Evolutionary conservation across 2,888 invertebrate genomes (phyloP).

Genomic region (Polydrusus cervinus): DNA sequence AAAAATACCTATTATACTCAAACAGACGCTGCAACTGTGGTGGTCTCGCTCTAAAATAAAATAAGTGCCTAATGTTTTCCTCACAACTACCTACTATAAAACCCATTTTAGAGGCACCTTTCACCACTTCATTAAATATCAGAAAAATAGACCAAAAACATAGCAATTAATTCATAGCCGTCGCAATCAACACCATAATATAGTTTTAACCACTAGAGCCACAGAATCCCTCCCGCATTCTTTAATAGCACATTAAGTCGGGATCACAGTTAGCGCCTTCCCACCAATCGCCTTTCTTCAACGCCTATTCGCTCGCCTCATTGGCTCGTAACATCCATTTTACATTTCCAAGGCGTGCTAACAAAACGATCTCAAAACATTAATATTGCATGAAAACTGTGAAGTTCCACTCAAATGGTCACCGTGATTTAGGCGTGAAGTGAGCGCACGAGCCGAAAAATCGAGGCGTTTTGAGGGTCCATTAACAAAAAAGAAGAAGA

Average conservation of each 20-base stretch:
- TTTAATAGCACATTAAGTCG: conserved; percentile 34
- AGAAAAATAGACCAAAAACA: neutral
- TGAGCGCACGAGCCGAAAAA: conserved; percentile 49
- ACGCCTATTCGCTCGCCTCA: conserved; percentile 38
- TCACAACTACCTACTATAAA: too few species aligned
- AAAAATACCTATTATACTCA: too few species aligned
- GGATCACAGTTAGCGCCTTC: conserved; percentile 17
- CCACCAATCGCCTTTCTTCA: conserved; percentile 33
- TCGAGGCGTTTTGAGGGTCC: conserved; percentile 50
- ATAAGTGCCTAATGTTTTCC: too few species aligned
- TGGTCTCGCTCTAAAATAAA: too few species aligned
- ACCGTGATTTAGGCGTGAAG: conserved; percentile 48
- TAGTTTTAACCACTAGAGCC: conserved; percentile 3
- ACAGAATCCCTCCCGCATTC: conserved; percentile 27
- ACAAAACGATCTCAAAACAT: conserved; percentile 34
- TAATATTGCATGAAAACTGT: conserved; percentile 46
- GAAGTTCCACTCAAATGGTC: conserved; percentile 55
- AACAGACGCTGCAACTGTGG: too few species aligned
- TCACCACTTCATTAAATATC: too few species aligned
- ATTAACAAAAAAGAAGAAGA: conserved; percentile 39
- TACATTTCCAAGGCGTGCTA: conserved; percentile 35
- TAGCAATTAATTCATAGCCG: conserved; percentile 8
- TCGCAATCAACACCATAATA: neutral
- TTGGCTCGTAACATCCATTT: conserved; percentile 50
- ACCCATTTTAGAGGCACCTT: too few species aligned